Evolutionary conservation across 2,113 vertebrate genomes (phyloP), one percentile per base, ranked within the genome.

Genomic region (Pachypanchax playfairii): DNA sequence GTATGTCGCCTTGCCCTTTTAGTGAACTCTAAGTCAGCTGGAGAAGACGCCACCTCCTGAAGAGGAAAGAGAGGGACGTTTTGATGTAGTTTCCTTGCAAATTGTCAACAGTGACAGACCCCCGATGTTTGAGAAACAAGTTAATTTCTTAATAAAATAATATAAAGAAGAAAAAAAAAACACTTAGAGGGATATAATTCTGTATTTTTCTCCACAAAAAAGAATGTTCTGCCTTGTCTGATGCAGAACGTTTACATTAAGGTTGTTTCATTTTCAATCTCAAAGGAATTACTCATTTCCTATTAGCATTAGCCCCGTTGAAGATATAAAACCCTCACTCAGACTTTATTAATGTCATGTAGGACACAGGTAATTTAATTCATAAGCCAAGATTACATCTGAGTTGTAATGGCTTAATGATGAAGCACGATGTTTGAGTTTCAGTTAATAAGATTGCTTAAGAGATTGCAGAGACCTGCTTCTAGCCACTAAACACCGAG

Each of bases 331-430:
- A 80, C 53, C 48, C 72, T 54, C 3, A 8, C 68, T 75, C 75
- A 77, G 49, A 83, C 58, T 87, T 77, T 80, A 89, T 89, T 87
- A 90, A 85, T 85, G 77, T 82, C 81, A 82, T 86, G 79, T 84
- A 85, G 75, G 79, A 86, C 83, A 80, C 85, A 87, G 81, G 85
- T 87, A 85, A 89, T 90, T 87, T 75, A 82, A 89, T 88, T 88
- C 81, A 89, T 88, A 87, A 87, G 17, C 67, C 68, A 61, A 82
- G 82, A 87, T 88, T 83, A 83, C 79, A 87, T 85, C 65, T 11
- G 26, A 80, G 64, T 72, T 80, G 75, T 81, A 80, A 84, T 67
- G 70, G 77, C 67, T 61, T 85, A 86, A 87, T 87, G 87, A 88
- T 88, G 83, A 89, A 84, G 72, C 79, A 87, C 79, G 71, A 83